phyloP scores from a whole-genome alignment of 2,113 vertebrate species.

The Oncorhynchus nerka region DNA sequence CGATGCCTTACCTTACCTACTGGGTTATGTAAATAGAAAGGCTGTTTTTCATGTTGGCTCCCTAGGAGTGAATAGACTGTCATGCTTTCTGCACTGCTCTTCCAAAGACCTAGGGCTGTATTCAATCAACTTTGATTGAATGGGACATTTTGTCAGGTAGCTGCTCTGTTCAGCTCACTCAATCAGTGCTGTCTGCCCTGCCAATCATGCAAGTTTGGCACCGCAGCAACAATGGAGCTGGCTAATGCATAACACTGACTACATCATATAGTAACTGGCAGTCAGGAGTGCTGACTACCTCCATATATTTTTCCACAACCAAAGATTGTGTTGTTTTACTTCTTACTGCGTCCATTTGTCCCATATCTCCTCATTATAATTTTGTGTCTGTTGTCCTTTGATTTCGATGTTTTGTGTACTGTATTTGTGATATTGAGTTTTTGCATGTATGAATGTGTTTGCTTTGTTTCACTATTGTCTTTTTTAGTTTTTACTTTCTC shows the following conservation, averaged over 20 bases:
- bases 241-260: background rate
- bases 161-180: too few relatives aligned
- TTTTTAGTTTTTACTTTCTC: constrained; percentile 62
- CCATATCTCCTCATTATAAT: background rate
- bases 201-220: too few relatives aligned
- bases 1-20: background rate
- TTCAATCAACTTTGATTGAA: too few relatives aligned
- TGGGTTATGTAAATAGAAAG: background rate
- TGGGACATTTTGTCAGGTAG: too few relatives aligned
- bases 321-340: background rate
- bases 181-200: too few relatives aligned
- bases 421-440: background rate
- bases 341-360: background rate
- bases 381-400: constrained; percentile 6
- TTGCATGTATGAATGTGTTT: constrained; percentile 41
- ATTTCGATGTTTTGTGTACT: background rate
- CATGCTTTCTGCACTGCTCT: background rate
- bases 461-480: constrained; percentile 42
- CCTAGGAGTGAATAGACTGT: background rate
- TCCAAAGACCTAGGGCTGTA: too few relatives aligned
- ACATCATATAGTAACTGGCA: constrained; percentile 5
- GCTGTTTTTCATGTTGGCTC: too few relatives aligned
- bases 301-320: constrained; percentile 15
- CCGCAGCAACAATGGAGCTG: too few relatives aligned
- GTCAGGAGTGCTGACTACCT: constrained; percentile 8